These are phyloP conservation scores for Lagopus muta DNA, from an alignment of 2,113 vertebrate genomes.

Conservation along the genomic window DNA sequence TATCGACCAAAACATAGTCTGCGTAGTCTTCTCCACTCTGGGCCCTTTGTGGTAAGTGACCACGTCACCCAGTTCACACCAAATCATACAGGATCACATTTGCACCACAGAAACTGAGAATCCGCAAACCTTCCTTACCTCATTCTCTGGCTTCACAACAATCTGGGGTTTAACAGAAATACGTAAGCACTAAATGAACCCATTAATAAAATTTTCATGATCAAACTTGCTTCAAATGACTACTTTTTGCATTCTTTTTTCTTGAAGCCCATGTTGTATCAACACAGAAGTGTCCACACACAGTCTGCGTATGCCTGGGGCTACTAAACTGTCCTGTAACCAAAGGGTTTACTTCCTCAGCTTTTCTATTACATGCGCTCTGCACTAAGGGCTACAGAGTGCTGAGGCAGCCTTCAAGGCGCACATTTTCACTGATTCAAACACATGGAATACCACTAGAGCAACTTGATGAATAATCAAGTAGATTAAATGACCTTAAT, in stretches of 20 bases:
- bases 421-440: not conserved
- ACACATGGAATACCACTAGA: not conserved
- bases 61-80: not conserved
- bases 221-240: not conserved
- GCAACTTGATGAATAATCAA: slow-evolving; percentile 33
- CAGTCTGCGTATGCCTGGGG: not conserved
- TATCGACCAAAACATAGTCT: not conserved
- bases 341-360: not conserved
- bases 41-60: not conserved
- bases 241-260: not conserved
- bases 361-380: not conserved
- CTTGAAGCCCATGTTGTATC: not conserved
- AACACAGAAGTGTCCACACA: not conserved
- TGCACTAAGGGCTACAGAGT: not conserved
- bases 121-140: not conserved
- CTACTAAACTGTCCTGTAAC: not conserved
- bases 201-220: not conserved
- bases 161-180: not conserved
- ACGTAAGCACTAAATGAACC: not conserved
- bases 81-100: not conserved
- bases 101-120: not conserved
- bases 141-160: not conserved
- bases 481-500: slow-evolving; percentile 47
- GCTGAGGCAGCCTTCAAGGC: not conserved
- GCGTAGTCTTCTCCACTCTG: not conserved